Conservation (phyloP, 2,797 vertebrate genomes). For the Ptychadena robeensis region DNA sequence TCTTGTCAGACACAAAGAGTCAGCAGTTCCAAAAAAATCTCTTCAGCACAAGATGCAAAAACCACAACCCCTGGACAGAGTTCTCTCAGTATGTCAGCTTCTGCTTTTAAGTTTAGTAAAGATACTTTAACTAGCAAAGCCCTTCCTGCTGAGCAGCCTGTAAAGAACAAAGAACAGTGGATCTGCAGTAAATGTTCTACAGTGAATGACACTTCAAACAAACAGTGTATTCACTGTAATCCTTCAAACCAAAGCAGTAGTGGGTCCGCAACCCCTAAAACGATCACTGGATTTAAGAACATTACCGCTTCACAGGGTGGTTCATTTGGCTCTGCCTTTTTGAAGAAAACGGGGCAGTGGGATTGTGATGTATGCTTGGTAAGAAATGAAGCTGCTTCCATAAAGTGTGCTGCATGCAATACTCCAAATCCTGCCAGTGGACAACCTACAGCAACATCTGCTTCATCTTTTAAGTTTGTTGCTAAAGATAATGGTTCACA, state of each 20-base stretch:
- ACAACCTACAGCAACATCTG: slow-evolving; percentile 45
- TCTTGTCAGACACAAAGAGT: slow-evolving; percentile 78
- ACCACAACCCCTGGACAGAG: slow-evolving; percentile 19
- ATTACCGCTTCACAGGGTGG: slow-evolving; percentile 61
- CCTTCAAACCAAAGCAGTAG: slow-evolving; percentile 64
- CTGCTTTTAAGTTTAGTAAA: slow-evolving; percentile 66
- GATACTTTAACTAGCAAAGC: slow-evolving; percentile 32
- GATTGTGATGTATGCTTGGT: slow-evolving; percentile 84
- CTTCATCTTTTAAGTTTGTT: slow-evolving; percentile 68
- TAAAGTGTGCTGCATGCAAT: slow-evolving; percentile 72
- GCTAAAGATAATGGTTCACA: slow-evolving; percentile 63
- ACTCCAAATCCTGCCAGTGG: slow-evolving; percentile 64
- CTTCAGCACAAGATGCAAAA: slow-evolving; percentile 63
- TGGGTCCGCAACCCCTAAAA: slow-evolving; percentile 57
- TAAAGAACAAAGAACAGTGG: slow-evolving; percentile 66
- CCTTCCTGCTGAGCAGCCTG: slow-evolving; percentile 72
- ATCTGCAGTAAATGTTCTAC: slow-evolving; percentile 66
- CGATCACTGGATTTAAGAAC: slow-evolving; percentile 63
- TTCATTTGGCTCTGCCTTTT: slow-evolving; percentile 74
- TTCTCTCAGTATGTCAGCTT: slow-evolving; percentile 16
- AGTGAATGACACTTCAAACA: slow-evolving; percentile 67
- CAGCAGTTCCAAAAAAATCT: slow-evolving; percentile 52
- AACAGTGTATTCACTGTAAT: slow-evolving; percentile 72
- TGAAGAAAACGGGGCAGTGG: slow-evolving; percentile 87
- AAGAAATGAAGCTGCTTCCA: slow-evolving; percentile 74